Evolutionary conservation across 2,888 invertebrate species (phyloP).

Genomic region (Ypsolopha sequella): DNA sequence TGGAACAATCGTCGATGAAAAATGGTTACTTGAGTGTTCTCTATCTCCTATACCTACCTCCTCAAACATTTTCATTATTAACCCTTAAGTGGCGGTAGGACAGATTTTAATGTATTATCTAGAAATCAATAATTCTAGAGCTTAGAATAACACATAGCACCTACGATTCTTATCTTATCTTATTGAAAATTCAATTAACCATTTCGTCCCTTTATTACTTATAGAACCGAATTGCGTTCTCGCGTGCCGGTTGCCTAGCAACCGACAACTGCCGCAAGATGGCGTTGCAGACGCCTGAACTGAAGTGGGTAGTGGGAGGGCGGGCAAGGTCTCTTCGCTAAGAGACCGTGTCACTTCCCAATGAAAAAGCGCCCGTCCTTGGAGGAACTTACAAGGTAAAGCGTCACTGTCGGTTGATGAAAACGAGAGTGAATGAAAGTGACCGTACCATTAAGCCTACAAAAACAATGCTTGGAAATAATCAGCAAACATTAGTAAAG

Average conservation of each 20-base stretch:
- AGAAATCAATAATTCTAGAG: too few species aligned
- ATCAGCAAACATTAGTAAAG: not conserved
- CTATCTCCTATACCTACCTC: too few species aligned
- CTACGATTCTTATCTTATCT: too few species aligned
- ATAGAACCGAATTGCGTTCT: conserved; percentile 21
- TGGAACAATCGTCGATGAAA: too few species aligned
- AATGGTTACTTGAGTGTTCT: too few species aligned
- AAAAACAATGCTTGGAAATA: not conserved
- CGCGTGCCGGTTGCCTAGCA: conserved; percentile 51
- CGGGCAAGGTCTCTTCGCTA: conserved; percentile 41
- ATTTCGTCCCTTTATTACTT: too few species aligned
- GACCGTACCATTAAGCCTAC: not conserved
- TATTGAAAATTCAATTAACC: too few species aligned
- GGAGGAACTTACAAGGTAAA: conserved; percentile 32
- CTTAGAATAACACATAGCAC: too few species aligned
- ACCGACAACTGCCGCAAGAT: conserved; percentile 61
- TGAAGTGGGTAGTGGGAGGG: conserved; percentile 23
- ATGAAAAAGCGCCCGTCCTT: conserved; percentile 52
- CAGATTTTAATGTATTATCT: too few species aligned
- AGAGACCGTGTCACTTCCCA: conserved; percentile 57
- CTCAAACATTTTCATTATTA: too few species aligned
- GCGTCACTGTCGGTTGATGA: conserved; percentile 7
- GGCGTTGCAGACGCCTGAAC: conserved; percentile 37
- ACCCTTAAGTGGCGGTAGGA: too few species aligned
- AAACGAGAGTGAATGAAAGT: not conserved